Evolutionary conservation across 2,797 vertebrate species (phyloP).

Genomic region (Oreortyx pictus): DNA sequence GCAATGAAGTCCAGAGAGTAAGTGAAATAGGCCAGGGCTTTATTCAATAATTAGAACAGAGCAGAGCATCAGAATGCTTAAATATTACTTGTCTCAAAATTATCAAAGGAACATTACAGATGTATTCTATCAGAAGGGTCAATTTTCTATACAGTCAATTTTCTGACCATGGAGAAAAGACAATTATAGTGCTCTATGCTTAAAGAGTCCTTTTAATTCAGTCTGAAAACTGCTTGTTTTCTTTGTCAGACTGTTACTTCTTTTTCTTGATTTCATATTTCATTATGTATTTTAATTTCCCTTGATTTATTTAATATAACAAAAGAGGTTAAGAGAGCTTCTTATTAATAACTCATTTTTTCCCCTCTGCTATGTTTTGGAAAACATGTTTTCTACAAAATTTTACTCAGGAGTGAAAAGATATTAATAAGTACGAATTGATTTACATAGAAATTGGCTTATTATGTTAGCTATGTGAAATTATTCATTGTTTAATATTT

Average conservation of each 20-base stretch:
- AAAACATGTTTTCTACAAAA: conserved; percentile 31
- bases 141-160: not conserved
- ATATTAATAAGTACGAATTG: conserved; percentile 67
- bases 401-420: conserved; percentile 39
- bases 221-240: not conserved
- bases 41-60: not conserved
- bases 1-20: not conserved
- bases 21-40: not conserved
- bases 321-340: conserved; percentile 31
- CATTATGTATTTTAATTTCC: conserved; percentile 29
- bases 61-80: not conserved
- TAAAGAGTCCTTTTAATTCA: not conserved
- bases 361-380: not conserved
- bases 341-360: conserved; percentile 2
- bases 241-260: not conserved
- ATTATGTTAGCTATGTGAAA: conserved; percentile 41
- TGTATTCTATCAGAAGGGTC: not conserved
- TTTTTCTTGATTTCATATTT: not conserved
- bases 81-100: not conserved
- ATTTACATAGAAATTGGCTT: conserved; percentile 70
- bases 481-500: conserved; percentile 63
- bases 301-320: conserved; percentile 32
- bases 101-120: accelerated
- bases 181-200: not conserved
- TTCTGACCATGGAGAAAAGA: not conserved